Evolutionary conservation across 2,797 vertebrate species (phyloP).

Genomic region (Sebastes trivittatus): DNA sequence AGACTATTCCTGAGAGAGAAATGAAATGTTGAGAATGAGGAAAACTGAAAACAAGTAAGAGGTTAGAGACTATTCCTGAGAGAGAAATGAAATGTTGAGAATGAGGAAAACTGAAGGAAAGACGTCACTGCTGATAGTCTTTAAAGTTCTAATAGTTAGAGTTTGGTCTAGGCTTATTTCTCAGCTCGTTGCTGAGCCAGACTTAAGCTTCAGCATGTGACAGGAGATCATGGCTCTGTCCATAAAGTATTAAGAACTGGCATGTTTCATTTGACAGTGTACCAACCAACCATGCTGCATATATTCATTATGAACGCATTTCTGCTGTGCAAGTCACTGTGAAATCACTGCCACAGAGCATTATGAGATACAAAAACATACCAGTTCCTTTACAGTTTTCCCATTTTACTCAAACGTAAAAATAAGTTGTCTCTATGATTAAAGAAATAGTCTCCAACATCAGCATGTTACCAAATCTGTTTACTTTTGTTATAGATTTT

Average conservation of each 20-base stretch:
- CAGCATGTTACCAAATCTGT: background rate
- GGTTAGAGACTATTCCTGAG: background rate
- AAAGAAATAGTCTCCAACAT: background rate
- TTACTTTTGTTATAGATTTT: background rate
- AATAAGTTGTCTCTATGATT: background rate
- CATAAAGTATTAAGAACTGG: conserved; percentile 44
- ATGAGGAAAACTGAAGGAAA: background rate
- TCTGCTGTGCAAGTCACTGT: background rate
- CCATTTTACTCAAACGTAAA: background rate
- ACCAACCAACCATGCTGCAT: background rate
- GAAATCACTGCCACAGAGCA: background rate
- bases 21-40: background rate
- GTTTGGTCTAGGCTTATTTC: background rate
- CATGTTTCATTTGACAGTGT: conserved; percentile 25
- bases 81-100: background rate
- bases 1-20: background rate
- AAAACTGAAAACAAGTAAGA: background rate
- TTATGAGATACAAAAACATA: background rate
- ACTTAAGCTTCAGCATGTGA: conserved; percentile 71
- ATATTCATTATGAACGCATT: background rate
- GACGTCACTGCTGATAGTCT: background rate
- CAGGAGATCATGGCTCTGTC: conserved; percentile 37
- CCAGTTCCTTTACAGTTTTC: background rate
- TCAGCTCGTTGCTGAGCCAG: conserved; percentile 10
- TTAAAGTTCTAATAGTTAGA: background rate